Evolutionary conservation across 2,113 vertebrate genomes (phyloP), one percentile per base, ranked within the genome.

Genomic region (Smithornis capensis): DNA sequence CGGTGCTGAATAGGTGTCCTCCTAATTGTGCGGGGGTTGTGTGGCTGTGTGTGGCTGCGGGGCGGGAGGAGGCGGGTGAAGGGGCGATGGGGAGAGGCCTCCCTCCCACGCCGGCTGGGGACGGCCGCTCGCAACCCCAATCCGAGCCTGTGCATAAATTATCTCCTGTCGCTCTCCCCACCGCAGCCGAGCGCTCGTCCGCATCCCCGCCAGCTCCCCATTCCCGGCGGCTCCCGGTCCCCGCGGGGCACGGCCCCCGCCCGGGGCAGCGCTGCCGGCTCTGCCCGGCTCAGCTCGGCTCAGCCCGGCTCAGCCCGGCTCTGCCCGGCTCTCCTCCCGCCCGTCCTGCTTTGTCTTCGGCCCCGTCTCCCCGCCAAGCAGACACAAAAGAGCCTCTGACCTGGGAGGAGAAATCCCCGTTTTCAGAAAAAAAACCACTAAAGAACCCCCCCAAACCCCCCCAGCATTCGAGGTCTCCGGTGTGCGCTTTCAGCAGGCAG

Each of bases 131-230:
- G 92, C 97, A 91, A 69, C 94, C 95, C 96, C 94, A 85, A 69
- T 73, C 87, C 78, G 95, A 95, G 97, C 88, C 92, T 91, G 37
- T 50, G 95, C 94, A 94, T 94, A 89, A 90, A 96, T 96, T 94
- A 95, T 55, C 89, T 69, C 60, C 91, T 4, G 50, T 14, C 87
- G 86, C 69, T 50, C 56, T 83, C 38, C 69, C 87, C 91, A 28
- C 71, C 40, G 8, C 73, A 75, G 64, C 70, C 35, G n/a, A 24
- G 31, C 85, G 14, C 80, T 70, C 76, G 53, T 16, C 90, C 42
- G 78, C 93, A 47, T 83, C 87, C 83, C 65, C 40, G 8, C 44
- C 84, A 1, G 7, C 45, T 57, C 5, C 78, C 64, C 94, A 0
- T 15, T 57, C 74, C 87, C 69, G 22, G 15, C 40, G 40, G 40